These are phyloP conservation scores for Eulemur mongoz DNA, from an alignment of 2,797 vertebrate species.

Conservation along the genomic window DNA sequence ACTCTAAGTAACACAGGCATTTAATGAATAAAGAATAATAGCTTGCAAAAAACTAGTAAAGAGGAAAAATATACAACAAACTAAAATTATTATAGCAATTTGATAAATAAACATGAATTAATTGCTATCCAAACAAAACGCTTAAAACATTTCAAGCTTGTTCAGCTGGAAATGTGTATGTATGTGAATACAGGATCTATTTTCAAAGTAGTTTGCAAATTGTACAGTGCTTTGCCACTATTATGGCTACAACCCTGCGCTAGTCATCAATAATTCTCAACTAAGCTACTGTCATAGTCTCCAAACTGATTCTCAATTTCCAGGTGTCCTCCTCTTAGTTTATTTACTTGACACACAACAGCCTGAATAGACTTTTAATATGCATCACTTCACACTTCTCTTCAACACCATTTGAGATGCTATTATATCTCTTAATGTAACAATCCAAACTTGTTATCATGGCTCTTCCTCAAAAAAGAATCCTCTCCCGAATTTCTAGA, in stretches of 20 bases:
- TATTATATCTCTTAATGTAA: not conserved
- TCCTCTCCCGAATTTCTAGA: not conserved
- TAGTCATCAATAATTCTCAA: not conserved
- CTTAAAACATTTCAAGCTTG: not conserved
- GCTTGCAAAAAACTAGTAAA: not conserved
- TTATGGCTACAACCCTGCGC: not conserved
- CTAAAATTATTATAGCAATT: not conserved
- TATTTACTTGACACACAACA: not conserved
- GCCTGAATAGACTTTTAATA: not conserved
- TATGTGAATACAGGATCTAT: not conserved
- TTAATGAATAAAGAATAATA: conserved; percentile 43
- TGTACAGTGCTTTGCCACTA: not conserved
- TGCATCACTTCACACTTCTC: not conserved
- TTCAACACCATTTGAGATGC: not conserved
- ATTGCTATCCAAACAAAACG: not conserved
- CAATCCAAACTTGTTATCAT: not conserved
- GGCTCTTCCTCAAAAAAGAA: not conserved
- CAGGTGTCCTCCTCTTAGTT: not conserved
- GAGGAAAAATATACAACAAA: not conserved
- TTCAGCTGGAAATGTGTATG: not conserved
- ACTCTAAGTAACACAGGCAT: not conserved
- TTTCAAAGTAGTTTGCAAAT: not conserved
- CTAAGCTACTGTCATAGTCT: not conserved
- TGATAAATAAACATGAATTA: not conserved
- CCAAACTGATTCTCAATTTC: not conserved